Base-by-base conservation (phyloP, 64 coral and sea anemone species). In the Montipora cactus region DNA sequence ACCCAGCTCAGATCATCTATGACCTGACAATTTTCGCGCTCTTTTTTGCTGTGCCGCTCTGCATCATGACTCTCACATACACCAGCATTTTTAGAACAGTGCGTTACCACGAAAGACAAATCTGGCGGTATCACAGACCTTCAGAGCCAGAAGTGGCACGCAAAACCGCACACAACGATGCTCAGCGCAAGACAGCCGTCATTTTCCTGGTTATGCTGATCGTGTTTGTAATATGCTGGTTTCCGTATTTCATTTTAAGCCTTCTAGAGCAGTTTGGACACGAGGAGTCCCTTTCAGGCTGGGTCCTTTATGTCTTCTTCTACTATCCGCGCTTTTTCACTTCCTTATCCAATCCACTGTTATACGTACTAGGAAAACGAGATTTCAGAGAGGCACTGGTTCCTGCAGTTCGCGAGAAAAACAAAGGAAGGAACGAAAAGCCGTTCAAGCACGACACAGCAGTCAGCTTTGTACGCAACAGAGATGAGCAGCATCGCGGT, bases 281-380 rank as follows among this genome's bases (percentile, higher is more conserved):
- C 46, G 9, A 62, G 2, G 8, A 61, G 2, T 72, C 64, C 12
- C 2, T 59, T 0, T 74, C 94, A 1, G 55, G 14, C 6, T 96
- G 90, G 94, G 94, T 46, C 1, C 53, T 75, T 20, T 93, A 96
- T n/a, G 86, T 84, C 5, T 89, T 96, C 13, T 82, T 84, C 59
- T 83, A 89, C 37, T 96, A 96, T 47, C 47, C 94, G 2, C 67
- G 94, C 46, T 96, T 84, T 28, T 49, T 96, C 23, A 96, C 94
- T 9, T 96, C 94, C 5, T 50, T 96, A 16, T 12, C 74, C 3
- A 96, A 96, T 48, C 94, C 94, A 0, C 2, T 96, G 14, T 51
- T 96, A 13, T 96, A 93, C 85, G 81, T 96, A 8, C 72, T 96
- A 10, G 90, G 94, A 4, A 96, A 96, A 44, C 87, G 75, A 23